Conservation (phyloP, 2,888 invertebrate genomes). For the Agriopis leucophaearia region DNA sequence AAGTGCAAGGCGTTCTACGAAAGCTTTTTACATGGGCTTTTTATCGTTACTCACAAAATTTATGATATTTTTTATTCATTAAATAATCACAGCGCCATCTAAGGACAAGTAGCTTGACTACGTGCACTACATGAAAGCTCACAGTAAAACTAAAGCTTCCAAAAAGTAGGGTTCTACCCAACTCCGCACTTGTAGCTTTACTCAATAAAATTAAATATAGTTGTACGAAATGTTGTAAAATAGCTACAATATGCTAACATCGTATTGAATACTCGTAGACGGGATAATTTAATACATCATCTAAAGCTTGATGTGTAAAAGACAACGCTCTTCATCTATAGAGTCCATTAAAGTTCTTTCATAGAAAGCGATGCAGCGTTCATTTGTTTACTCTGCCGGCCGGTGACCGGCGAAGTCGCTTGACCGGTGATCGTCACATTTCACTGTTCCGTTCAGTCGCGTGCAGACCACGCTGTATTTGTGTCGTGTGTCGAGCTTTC, state of each 20-base stretch:
- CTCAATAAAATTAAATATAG: no score
- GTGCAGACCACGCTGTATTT: conserved; percentile 47
- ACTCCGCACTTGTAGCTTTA: not conserved
- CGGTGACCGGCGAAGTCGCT: conserved; percentile 51
- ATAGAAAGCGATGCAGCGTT: conserved; percentile 27
- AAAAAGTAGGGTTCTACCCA: not conserved
- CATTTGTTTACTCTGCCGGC: conserved; percentile 46
- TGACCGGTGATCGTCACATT: conserved; percentile 1
- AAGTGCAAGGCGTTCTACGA: not conserved
- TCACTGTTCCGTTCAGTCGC: conserved; percentile 44
- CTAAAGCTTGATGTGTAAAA: not conserved
- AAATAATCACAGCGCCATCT: not conserved
- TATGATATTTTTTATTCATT: no score
- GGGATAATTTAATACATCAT: no score
- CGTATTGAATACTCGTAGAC: not conserved
- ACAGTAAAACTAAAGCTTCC: not conserved
- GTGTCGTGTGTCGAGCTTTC: conserved; percentile 32
- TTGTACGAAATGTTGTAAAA: no score
- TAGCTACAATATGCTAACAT: no score
- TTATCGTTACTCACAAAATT: no score
- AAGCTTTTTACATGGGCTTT: not conserved
- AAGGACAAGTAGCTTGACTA: not conserved
- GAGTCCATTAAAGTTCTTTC: not conserved
- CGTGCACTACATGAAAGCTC: not conserved
- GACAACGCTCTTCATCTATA: not conserved